These are phyloP conservation scores for Pocillopora grandis DNA, from an alignment of 92 coral and sea anemone species.

Conservation along the genomic window DNA sequence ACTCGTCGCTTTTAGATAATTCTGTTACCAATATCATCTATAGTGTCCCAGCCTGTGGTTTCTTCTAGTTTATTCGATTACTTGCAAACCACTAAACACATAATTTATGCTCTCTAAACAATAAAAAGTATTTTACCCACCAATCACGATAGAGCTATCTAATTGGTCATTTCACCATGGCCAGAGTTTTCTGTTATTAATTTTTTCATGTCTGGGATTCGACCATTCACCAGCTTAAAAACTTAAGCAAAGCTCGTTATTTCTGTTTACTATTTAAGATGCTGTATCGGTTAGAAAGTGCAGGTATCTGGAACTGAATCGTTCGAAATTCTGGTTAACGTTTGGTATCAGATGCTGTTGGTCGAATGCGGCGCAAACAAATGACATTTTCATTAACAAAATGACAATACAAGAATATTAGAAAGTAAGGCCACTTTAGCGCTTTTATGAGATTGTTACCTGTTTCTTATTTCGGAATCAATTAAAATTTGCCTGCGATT, in stretches of 20 bases:
- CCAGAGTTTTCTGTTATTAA: slow-evolving; percentile 23
- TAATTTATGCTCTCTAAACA: slow-evolving; percentile 21
- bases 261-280: not conserved
- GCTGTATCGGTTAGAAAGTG: too few species aligned
- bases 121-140: not conserved
- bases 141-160: slow-evolving; percentile 3
- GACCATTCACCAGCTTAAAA: not conserved
- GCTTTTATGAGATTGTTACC: not conserved
- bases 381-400: not conserved
- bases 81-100: not conserved
- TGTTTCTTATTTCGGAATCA: not conserved
- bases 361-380: slow-evolving; percentile 1
- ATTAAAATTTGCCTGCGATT: not conserved
- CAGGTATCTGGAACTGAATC: not conserved
- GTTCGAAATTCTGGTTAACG: not conserved
- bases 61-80: slow-evolving; percentile 2
- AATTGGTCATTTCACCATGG: slow-evolving; percentile 19
- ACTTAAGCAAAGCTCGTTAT: not conserved
- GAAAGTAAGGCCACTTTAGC: not conserved
- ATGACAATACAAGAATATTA: slow-evolving; percentile 1
- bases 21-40: not conserved
- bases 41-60: not conserved
- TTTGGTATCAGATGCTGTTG: not conserved
- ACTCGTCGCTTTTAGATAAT: not conserved
- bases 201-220: not conserved